A percentile compares a stretch with the other conserved stretches of the same genome.
Evolutionary conservation across 2,113 vertebrate species (phyloP).

Genomic region (Cathartes aura): DNA sequence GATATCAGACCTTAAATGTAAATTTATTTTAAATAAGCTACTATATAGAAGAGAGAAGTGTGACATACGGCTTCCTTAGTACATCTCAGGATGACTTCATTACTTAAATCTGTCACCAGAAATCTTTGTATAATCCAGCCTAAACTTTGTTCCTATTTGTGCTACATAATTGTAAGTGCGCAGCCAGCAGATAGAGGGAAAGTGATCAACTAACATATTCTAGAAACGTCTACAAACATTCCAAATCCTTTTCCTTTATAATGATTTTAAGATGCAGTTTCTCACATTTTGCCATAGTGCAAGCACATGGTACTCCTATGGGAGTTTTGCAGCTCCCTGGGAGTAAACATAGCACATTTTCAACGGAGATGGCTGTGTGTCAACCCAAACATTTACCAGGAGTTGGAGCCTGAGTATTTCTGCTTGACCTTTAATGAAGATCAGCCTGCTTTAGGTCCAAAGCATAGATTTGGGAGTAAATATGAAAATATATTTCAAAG

Average conservation of each 20-base stretch:
- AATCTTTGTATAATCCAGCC: not conserved
- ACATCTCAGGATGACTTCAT: not conserved
- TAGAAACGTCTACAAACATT: not conserved
- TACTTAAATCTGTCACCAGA: not conserved
- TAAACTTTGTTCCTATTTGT: not conserved
- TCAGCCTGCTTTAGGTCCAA: not conserved
- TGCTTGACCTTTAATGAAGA: not conserved
- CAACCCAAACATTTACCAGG: not conserved
- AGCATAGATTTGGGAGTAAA: not conserved
- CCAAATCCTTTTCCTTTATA: not conserved
- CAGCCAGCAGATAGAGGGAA: not conserved
- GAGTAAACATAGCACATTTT: not conserved
- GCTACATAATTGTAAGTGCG: not conserved
- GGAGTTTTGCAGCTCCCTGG: not conserved
- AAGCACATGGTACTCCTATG: not conserved
- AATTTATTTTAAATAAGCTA: constrained; percentile 43
- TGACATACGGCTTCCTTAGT: not conserved
- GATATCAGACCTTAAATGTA: constrained; percentile 50
- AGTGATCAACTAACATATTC: not conserved
- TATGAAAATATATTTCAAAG: not conserved
- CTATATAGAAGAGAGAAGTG: not conserved
- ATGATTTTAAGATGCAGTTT: not conserved
- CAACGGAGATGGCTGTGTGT: not conserved
- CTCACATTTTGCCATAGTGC: not conserved
- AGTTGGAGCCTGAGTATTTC: not conserved